Evolutionary conservation across 2,113 vertebrate genomes (phyloP).

Genomic region (Apaloderma vittatum): DNA sequence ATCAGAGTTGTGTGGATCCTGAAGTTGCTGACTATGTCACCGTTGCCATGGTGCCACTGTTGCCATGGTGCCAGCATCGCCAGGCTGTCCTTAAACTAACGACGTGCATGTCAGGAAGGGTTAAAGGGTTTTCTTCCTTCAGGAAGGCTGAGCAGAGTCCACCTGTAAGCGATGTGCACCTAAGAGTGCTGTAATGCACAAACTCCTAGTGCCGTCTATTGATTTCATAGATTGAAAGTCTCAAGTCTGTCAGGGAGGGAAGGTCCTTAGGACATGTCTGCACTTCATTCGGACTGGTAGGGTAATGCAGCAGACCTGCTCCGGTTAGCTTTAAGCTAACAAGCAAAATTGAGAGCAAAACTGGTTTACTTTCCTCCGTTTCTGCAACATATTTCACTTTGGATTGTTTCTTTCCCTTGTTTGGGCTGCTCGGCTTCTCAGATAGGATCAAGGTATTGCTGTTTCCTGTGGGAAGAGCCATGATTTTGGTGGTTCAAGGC

Average conservation of each 20-base stretch:
- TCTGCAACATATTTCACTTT: neutral
- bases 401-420: neutral
- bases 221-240: neutral
- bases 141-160: neutral
- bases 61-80: slow-evolving; percentile 11
- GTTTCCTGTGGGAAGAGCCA: neutral
- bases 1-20: neutral
- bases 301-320: neutral
- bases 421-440: neutral
- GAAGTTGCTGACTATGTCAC: neutral
- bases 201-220: neutral
- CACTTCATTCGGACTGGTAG: neutral
- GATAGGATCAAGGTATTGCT: neutral
- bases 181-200: neutral
- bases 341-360: neutral
- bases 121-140: neutral
- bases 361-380: neutral
- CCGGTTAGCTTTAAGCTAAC: neutral
- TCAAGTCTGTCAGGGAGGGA: neutral
- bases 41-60: neutral
- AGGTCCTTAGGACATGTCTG: neutral
- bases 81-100: neutral
- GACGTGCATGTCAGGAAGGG: neutral
- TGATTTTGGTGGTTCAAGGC: neutral
- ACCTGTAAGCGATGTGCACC: neutral